Evolutionary conservation across 1,140 invertebrate species (phyloP).

Genomic region (Bombus affinis): DNA sequence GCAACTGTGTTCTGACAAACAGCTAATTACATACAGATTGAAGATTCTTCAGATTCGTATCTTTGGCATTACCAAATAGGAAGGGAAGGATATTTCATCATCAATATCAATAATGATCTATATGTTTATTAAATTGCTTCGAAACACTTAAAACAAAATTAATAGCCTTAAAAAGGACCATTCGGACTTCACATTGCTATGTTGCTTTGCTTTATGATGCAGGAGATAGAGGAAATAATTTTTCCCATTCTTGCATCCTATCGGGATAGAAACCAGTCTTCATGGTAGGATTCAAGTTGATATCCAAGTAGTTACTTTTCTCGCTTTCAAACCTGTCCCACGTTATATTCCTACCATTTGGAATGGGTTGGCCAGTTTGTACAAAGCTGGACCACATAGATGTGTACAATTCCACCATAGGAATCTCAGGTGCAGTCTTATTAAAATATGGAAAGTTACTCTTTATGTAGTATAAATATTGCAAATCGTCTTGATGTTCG

Average conservation of each 20-base stretch:
- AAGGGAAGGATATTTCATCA: no score
- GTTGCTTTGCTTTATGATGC: no score
- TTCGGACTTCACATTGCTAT: no score
- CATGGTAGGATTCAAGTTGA: conserved; percentile 79
- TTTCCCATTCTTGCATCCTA: conserved; percentile 84
- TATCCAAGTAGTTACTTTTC: conserved; percentile 83
- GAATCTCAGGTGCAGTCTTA: conserved; percentile 66
- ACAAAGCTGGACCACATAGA: conserved; percentile 76
- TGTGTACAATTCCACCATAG: conserved; percentile 74
- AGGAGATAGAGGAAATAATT: conserved; percentile 80
- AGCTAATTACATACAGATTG: no score
- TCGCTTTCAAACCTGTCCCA: conserved; percentile 82
- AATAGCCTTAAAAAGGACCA: not conserved
- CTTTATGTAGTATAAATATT: conserved; percentile 84
- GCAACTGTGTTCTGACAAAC: no score
- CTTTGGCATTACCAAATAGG: no score
- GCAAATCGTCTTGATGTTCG: conserved; percentile 85
- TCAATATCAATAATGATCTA: no score
- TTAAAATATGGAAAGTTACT: conserved; percentile 70
- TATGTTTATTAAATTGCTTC: no score
- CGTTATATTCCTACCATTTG: conserved; percentile 68
- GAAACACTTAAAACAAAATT: not conserved
- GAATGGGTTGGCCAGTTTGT: conserved; percentile 73
- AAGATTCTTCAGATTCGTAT: no score
- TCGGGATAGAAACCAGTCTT: conserved; percentile 82